Evolutionary conservation across 1,140 invertebrate genomes (phyloP).

Genomic region (Drosophila takahashii): DNA sequence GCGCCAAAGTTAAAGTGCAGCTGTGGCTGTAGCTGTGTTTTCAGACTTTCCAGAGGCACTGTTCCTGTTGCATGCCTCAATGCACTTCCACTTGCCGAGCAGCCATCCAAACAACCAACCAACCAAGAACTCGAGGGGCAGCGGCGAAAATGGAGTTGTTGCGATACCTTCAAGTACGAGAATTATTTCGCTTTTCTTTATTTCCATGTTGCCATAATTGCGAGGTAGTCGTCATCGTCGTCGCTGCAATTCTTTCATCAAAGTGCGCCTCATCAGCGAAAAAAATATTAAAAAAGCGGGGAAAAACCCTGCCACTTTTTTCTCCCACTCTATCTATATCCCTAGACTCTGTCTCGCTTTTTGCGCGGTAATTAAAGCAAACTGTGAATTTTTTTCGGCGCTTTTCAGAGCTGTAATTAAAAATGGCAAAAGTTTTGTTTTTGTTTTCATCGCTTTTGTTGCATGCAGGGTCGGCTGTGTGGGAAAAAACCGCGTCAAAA

Average conservation of each 20-base stretch:
- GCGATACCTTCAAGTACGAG: conserved; percentile 66
- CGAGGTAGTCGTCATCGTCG: conserved; percentile 37
- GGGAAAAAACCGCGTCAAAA: conserved; percentile 75
- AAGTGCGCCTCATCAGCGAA: conserved; percentile 77
- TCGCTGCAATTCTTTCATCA: conserved; percentile 76
- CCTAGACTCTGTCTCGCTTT: conserved; percentile 17
- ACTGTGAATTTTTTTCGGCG: conserved; percentile 74
- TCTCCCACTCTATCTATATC: conserved; percentile 3
- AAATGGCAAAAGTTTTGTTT: conserved; percentile 78
- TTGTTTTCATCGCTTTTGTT: conserved; percentile 45
- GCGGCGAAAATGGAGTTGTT: conserved; percentile 64
- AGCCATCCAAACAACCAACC: conserved; percentile 45
- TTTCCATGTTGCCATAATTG: conserved; percentile 81
- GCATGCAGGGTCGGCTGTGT: conserved; percentile 38
- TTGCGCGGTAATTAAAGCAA: conserved; percentile 78
- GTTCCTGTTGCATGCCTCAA: conserved; percentile 66
- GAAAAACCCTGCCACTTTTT: conserved; percentile 25
- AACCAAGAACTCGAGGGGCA: conserved; percentile 63
- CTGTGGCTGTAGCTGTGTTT: conserved; percentile 20
- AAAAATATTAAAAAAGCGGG: conserved; percentile 4
- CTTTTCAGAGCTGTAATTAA: conserved; percentile 81
- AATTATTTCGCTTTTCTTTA: conserved; percentile 79
- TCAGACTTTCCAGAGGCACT: conserved; percentile 16
- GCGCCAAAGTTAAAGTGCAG: conserved; percentile 50
- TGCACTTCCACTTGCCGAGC: conserved; percentile 81